Percentiles rank a stretch among this genome's conserved stretches.
Evolutionary conservation across 1,140 invertebrate genomes (phyloP).

Genomic region (Phortica variegata): DNA sequence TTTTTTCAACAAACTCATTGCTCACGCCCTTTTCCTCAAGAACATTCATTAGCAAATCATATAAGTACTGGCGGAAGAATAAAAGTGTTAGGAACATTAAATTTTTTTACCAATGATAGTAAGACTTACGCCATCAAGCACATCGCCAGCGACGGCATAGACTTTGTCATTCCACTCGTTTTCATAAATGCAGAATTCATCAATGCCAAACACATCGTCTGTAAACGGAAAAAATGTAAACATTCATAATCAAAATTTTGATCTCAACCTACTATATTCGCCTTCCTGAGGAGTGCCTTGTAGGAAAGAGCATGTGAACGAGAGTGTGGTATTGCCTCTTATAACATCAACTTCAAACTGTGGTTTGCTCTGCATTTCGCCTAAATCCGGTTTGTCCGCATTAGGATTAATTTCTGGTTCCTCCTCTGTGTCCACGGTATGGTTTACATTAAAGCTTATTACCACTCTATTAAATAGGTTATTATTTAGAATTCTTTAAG

Average conservation of each 20-base stretch:
- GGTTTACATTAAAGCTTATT: slow-evolving; percentile 84
- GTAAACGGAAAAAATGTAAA: background rate
- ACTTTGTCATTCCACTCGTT: slow-evolving; percentile 80
- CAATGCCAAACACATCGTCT: slow-evolving; percentile 81
- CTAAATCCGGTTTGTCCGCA: slow-evolving; percentile 70
- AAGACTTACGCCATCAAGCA: slow-evolving; percentile 79
- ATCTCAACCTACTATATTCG: slow-evolving; percentile 62
- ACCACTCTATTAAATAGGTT: slow-evolving; percentile 64
- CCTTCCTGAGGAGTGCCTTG: slow-evolving; percentile 65
- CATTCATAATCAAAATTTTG: slow-evolving; percentile 11
- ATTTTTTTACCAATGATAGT: background rate
- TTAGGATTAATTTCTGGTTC: slow-evolving; percentile 66
- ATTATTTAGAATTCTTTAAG: slow-evolving; percentile 13
- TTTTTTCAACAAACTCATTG: slow-evolving; percentile 16
- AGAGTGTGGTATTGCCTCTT: slow-evolving; percentile 72
- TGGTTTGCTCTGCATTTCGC: slow-evolving; percentile 84
- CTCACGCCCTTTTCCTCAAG: slow-evolving; percentile 66
- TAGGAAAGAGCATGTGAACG: slow-evolving; percentile 80
- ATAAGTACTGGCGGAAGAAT: slow-evolving; percentile 80
- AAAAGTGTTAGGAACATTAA: slow-evolving; percentile 31
- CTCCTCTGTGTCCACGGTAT: slow-evolving; percentile 79
- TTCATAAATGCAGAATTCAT: slow-evolving; percentile 81
- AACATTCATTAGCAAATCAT: slow-evolving; percentile 90
- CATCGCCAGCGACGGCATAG: slow-evolving; percentile 85
- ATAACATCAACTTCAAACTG: slow-evolving; percentile 81